These are phyloP conservation scores for Oligia fasciuncula DNA, from an alignment of 2,888 invertebrate species.

Conservation along the genomic window DNA sequence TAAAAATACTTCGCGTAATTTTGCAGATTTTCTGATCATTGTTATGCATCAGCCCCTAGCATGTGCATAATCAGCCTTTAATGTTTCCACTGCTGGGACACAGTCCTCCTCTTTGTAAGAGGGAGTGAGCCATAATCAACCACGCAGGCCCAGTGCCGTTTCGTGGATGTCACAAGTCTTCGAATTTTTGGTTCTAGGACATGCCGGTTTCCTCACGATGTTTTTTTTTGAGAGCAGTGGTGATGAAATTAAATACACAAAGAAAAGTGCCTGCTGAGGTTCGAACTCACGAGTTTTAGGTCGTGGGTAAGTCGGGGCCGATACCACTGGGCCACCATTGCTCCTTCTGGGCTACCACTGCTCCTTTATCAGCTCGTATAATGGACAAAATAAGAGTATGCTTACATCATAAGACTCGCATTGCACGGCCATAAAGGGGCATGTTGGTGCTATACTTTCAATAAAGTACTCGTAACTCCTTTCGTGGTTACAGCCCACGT, in stretches of 20 bases:
- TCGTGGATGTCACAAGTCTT: too few relatives aligned
- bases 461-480: constrained; percentile 95
- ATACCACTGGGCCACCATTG: background rate
- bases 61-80: too few relatives aligned
- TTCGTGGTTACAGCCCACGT: constrained; percentile 96
- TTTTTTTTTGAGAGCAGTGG: too few relatives aligned
- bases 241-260: too few relatives aligned
- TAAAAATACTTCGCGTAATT: background rate
- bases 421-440: constrained; percentile 94
- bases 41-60: background rate
- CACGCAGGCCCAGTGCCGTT: too few relatives aligned
- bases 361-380: background rate
- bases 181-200: too few relatives aligned
- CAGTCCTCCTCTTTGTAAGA: too few relatives aligned
- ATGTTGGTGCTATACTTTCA: constrained; percentile 94
- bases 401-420: constrained; percentile 94
- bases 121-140: too few relatives aligned
- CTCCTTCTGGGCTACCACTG: background rate
- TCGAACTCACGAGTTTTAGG: background rate
- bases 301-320: background rate
- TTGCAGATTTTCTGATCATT: background rate
- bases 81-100: too few relatives aligned
- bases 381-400: constrained; percentile 15
- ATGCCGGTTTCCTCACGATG: too few relatives aligned
- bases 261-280: background rate